These are phyloP conservation scores for Eubasilissa splendida DNA, from an alignment of 2,888 invertebrate genomes.

Conservation along the genomic window DNA sequence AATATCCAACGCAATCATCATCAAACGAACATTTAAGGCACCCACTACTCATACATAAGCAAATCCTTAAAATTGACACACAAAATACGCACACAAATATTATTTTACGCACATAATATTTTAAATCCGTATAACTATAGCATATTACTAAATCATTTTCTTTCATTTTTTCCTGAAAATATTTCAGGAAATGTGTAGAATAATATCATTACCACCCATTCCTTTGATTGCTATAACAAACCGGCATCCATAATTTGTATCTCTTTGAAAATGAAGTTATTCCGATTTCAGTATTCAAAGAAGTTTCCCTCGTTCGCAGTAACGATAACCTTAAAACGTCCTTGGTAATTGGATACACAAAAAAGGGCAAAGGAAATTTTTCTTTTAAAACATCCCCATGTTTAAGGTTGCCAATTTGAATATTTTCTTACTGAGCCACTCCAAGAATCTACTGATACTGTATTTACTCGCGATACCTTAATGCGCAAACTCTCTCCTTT, in stretches of 20 bases:
- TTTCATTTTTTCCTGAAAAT: no score
- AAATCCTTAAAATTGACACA: no score
- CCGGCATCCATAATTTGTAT: neutral
- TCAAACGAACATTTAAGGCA: no score
- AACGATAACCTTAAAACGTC: constrained; percentile 30
- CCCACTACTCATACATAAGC: no score
- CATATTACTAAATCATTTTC: no score
- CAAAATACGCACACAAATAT: no score
- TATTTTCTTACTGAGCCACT: neutral
- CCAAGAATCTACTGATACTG: no score
- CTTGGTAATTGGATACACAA: constrained; percentile 38
- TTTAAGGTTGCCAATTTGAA: constrained; percentile 34
- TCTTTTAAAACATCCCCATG: constrained; percentile 21
- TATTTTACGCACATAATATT: no score
- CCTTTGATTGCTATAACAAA: neutral
- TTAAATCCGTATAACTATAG: no score
- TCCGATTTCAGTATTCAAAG: constrained; percentile 27
- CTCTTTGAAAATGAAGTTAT: constrained; percentile 29
- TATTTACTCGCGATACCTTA: no score
- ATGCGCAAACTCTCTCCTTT: neutral
- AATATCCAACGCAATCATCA: no score
- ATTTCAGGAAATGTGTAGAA: no score
- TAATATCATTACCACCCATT: neutral
- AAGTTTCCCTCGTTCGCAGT: constrained; percentile 10
- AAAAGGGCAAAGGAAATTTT: constrained; percentile 25